Base-by-base conservation (phyloP, 1,140 invertebrate genomes). In the Ephestia elutella region DNA sequence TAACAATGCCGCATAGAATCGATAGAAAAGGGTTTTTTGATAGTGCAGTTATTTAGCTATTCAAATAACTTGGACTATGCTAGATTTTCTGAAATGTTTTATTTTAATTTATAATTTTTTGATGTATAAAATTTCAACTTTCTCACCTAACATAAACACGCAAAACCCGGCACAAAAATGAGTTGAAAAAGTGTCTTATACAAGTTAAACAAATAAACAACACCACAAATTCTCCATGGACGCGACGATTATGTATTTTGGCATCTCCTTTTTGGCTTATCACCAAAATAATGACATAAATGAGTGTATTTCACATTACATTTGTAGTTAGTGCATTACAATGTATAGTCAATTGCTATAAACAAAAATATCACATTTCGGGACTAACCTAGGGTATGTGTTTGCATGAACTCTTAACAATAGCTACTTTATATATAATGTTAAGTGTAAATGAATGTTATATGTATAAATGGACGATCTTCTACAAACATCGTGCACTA, bases 241-340 rank as follows among this genome's bases (percentile, higher is more conserved):
- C 78, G 77, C 59, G 74, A 82, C 73, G 68, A 73, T 50, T 71
- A 51, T 70, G 60, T 60, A 71, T 70, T 87, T 87, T 87, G 82
- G 84, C 82, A 86, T 76, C 81, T 76, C 65, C 70, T 78, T 82
- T 44, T 86, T 86, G 82, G 82, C 84, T 82, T 68, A 78, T 61
- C 73, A 75, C 75, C 73, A 81, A 82, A 79, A 71, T 60, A 78
- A 78, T 68, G 62, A 70, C 54, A 71, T 64, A 56, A 56, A 13
- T 32, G 49, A 48, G 38, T 17, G 44, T 30, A 32, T 17, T 17
- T n/a, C 9, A 53, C 15, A 18, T 18, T 25, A 61, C 7, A 56
- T 56, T 11, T 53, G 18, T 17, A 49, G 21, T 54, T 59, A 59
- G 19, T 53, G 53, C 35, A 44, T 60, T 19, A 30, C 20, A 55